Base-by-base conservation (phyloP, 2,888 invertebrate species). In the Mesorhabditis sp. region DNA sequence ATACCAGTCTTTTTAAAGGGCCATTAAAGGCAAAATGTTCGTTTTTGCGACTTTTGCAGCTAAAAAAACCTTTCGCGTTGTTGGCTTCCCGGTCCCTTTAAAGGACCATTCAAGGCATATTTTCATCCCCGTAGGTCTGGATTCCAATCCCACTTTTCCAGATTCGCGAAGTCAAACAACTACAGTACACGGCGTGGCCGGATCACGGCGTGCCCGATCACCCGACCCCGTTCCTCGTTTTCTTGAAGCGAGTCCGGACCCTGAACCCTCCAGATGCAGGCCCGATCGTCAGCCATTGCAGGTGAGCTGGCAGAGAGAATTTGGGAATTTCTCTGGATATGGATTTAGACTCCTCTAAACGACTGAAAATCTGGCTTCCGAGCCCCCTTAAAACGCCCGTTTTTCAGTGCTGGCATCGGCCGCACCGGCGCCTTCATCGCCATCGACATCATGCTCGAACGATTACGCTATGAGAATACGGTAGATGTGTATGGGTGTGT, bases 101-200 rank as follows among this genome's bases (percentile, higher is more conserved):
- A n/a, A n/a, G n/a, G n/a, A n/a, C n/a, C n/a, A n/a, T n/a, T n/a
- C n/a, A n/a, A n/a, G n/a, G n/a, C n/a, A n/a, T n/a, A n/a, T n/a
- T n/a, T n/a, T n/a, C n/a, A n/a, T n/a, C n/a, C n/a, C n/a, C n/a
- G n/a, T n/a, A n/a, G n/a, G n/a, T n/a, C n/a, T n/a, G n/a, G n/a
- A n/a, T n/a, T 28, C 28, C 7, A 50, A n/a, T 50, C n/a, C n/a
- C 58, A 13, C n/a, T 50, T 62, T 62, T 28, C 15, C 95, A 95
- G 85, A 91, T 93, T 44, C 90, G 97, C 1, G 97, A 98, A 87
- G 91, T 98, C 68, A 93, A 95, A 83, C 98, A 98, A 86, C 89
- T 97, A 80, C 98, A 98, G 88, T 98, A 97, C 86, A 98, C 97
- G 0, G 97, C 97, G 4, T 98, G 98, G 98, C 97, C 98, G 1